Evolutionary conservation across 1,140 invertebrate species (phyloP), one percentile per base, ranked within the genome.

Genomic region (Eupeodes corollae): DNA sequence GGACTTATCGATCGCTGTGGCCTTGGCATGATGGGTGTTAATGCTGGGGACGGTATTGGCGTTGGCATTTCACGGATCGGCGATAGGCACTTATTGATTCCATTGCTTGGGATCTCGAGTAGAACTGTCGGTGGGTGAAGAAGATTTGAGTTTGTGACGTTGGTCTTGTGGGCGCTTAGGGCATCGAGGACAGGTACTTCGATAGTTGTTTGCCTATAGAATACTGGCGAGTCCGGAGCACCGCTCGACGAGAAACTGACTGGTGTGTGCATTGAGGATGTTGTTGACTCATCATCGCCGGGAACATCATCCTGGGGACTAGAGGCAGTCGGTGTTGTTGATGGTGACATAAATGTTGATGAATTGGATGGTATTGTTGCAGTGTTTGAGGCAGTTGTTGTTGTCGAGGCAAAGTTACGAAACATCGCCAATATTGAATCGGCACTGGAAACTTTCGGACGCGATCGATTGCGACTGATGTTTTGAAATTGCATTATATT

Each of bases 351-450:
- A 34, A 72, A 73, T 33, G 74, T 68, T 3, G 78, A 77, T 11
- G 76, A 71, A 37, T 21, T 21, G 44, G 21, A 26, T 26, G 21
- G 21, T 18, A 47, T 43, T 18, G 47, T 35, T 35, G 72, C 71
- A 13, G 32, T 46, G 35, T 42, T 42, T 10, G 44, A 42, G 9
- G 50, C 35, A 39, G 30, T 49, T 12, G 73, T 71, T 38, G 74
- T 75, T 15, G 74, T 69, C 15, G 75, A 74, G 40, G 77, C 75
- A 54, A 81, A 79, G 56, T 79, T 82, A 26, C 78, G 69, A 55
- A 85, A 84, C 78, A 85, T 83, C 3, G 82, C 80, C 40, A 84
- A 63, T 46, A 85, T 81, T 3, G 83, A 84, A 65, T 86, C 83
- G 10, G 83, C 82, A 54, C 79, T 83, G 6, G 80, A 74, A 53